Percentiles rank a stretch among this genome's conserved stretches.
phyloP scores from a whole-genome alignment of 2,797 vertebrate species.

The Enteromius treurensis region DNA sequence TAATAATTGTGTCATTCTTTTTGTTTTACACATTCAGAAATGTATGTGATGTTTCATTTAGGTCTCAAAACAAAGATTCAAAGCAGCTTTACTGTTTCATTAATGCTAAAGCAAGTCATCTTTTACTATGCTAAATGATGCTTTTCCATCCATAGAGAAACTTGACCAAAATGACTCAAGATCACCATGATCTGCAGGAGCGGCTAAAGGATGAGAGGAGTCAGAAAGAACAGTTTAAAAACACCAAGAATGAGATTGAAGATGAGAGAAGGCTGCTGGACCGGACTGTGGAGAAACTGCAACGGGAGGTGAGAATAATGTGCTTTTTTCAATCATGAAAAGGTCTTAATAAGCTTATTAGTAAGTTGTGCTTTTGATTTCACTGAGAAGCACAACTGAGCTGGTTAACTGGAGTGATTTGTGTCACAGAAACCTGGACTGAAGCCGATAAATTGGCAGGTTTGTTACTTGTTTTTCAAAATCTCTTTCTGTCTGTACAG shows the following conservation, averaged over 20 bases:
- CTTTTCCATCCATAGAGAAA: conserved; percentile 76
- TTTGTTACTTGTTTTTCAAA: not conserved
- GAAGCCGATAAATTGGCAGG: not conserved
- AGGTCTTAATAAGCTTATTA: not conserved
- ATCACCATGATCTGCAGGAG: conserved; percentile 83
- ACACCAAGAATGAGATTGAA: conserved; percentile 89
- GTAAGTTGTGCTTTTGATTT: not conserved
- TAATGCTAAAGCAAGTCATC: not conserved
- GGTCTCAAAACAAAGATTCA: not conserved
- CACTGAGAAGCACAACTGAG: not conserved
- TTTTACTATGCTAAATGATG: not conserved
- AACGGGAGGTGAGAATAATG: conserved; percentile 83
- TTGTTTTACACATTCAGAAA: not conserved
- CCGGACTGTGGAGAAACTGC: conserved; percentile 90
- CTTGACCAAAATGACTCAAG: conserved; percentile 76
- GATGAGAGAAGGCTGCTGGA: conserved; percentile 86
- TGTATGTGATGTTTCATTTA: not conserved
- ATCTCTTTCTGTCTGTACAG: conserved; percentile 66
- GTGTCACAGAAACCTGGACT: not conserved
- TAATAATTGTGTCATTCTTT: not conserved
- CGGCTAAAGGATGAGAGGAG: conserved; percentile 82
- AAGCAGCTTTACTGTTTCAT: not conserved
- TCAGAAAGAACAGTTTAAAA: conserved; percentile 91
- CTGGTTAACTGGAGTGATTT: not conserved
- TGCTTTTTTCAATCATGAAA: not conserved